These are phyloP conservation scores for Gracilinanus agilis DNA, from an alignment of 2,113 vertebrate genomes.

Conservation along the genomic window DNA sequence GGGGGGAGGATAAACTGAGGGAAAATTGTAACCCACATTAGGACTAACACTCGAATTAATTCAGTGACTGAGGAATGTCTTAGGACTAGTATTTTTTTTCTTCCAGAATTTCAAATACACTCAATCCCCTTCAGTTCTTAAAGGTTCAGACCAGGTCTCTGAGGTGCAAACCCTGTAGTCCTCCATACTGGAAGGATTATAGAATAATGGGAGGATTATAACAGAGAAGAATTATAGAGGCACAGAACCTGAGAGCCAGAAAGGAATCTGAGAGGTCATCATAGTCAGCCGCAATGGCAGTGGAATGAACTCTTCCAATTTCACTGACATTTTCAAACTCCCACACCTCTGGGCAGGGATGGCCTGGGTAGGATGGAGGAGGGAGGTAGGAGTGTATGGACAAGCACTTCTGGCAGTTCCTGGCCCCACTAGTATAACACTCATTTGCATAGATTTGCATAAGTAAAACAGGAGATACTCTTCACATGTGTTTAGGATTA, in stretches of 20 bases:
- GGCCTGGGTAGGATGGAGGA: neutral
- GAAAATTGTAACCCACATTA: neutral
- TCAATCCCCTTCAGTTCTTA: constrained; percentile 11
- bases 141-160: neutral
- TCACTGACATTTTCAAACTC: neutral
- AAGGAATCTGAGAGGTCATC: neutral
- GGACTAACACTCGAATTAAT: neutral
- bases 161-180: neutral
- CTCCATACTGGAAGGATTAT: neutral
- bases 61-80: neutral
- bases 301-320: neutral
- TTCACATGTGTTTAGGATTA: constrained; percentile 30
- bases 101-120: constrained; percentile 20
- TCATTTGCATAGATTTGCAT: neutral
- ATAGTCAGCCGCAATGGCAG: neutral
- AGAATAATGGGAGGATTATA: neutral
- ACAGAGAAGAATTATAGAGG: neutral
- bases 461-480: neutral
- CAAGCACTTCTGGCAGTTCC: neutral
- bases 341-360: neutral
- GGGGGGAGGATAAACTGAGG: neutral
- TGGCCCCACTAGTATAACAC: neutral
- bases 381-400: neutral
- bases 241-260: neutral
- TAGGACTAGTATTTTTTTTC: neutral